These are phyloP conservation scores for Dexiosoma caninum DNA, from an alignment of 2,888 invertebrate species.

Conservation along the genomic window DNA sequence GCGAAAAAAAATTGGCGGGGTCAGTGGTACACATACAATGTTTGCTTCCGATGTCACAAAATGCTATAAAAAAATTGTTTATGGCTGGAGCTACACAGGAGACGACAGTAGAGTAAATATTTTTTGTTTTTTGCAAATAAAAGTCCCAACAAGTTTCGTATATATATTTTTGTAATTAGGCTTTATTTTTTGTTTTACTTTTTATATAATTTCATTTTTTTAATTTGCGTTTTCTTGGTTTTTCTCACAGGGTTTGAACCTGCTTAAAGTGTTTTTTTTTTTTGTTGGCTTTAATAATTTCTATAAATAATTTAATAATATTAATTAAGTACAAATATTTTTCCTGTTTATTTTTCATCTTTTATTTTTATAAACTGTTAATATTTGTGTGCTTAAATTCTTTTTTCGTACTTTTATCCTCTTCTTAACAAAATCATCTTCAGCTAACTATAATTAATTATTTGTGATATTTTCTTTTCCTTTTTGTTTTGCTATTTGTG, in stretches of 20 bases:
- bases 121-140: no score
- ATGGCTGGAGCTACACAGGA: no score
- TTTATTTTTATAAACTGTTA: conserved; percentile 44
- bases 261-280: not conserved
- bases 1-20: no score
- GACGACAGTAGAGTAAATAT: no score
- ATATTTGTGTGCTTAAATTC: conserved; percentile 65
- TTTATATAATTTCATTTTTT: conserved; percentile 57
- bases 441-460: conserved; percentile 64
- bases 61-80: no score
- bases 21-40: no score
- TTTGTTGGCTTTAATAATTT: conserved; percentile 54
- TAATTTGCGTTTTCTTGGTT: conserved; percentile 19
- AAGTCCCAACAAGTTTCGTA: conserved; percentile 1
- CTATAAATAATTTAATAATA: conserved; percentile 63
- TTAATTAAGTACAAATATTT: conserved; percentile 63
- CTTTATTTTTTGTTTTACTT: conserved; percentile 54
- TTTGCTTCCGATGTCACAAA: no score
- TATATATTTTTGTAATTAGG: conserved; percentile 55
- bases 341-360: conserved; percentile 24
- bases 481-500: conserved; percentile 42
- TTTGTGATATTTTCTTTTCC: conserved; percentile 9
- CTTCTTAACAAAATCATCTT: conserved; percentile 67
- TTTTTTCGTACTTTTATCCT: conserved; percentile 47
- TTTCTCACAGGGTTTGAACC: conserved; percentile 43